Percentiles rank a stretch among this genome's conserved stretches.
Conservation (phyloP, 2,113 vertebrate species). For the Neopipo cinnamomea region DNA sequence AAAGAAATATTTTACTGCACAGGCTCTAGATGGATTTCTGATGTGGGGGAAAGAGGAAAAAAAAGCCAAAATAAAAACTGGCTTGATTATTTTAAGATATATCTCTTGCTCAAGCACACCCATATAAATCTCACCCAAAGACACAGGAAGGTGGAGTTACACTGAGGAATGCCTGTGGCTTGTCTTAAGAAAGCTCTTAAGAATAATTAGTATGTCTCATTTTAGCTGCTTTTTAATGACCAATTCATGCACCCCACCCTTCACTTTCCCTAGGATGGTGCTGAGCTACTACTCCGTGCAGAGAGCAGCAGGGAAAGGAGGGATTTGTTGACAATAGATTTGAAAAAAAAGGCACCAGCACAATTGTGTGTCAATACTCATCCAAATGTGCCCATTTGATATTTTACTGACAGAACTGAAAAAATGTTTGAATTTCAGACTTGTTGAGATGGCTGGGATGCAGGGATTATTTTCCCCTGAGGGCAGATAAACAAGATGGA, state of each 20-base stretch:
- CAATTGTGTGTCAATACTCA: conserved; percentile 50
- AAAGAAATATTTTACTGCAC: conserved; percentile 11
- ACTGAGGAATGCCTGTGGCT: neutral
- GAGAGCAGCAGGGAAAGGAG: neutral
- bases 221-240: conserved; percentile 11
- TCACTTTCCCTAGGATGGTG: neutral
- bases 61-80: conserved; percentile 32
- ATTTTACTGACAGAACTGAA: conserved; percentile 66
- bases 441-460: conserved; percentile 57
- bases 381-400: conserved; percentile 56
- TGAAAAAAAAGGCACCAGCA: neutral
- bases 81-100: conserved; percentile 27
- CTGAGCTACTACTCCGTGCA: neutral
- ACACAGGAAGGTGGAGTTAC: neutral
- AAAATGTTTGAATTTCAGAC: conserved; percentile 71
- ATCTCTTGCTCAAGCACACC: neutral
- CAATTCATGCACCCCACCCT: neutral
- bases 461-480: conserved; percentile 66
- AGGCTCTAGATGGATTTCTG: neutral
- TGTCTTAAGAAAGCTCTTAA: neutral
- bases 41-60: neutral
- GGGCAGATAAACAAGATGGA: conserved; percentile 71
- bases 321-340: conserved; percentile 27
- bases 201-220: neutral
- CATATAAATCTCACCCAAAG: conserved; percentile 9